Evolutionary conservation across 2,113 vertebrate species (phyloP).

Genomic region (Morone chrysops): DNA sequence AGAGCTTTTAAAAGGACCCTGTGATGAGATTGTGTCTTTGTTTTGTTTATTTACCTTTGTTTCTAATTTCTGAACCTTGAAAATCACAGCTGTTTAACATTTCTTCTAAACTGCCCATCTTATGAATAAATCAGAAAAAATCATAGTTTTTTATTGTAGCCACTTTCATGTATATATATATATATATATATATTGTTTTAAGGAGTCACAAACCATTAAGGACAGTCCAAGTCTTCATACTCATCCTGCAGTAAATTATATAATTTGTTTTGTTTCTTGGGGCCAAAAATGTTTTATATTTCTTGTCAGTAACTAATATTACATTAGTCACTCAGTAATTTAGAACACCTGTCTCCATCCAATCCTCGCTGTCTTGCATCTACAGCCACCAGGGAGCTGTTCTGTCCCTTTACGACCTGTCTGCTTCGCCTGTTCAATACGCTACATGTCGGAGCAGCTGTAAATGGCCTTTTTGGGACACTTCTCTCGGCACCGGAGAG

Average conservation of each 20-base stretch:
- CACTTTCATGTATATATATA: too few relatives aligned
- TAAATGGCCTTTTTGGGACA: conserved; percentile 49
- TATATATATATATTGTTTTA: too few relatives aligned
- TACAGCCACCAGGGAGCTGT: conserved; percentile 27
- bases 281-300: neutral
- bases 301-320: neutral
- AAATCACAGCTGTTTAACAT: neutral
- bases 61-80: neutral
- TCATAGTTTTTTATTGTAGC: too few relatives aligned
- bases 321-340: conserved; percentile 9
- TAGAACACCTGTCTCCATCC: conserved; percentile 23
- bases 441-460: conserved; percentile 45
- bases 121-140: neutral
- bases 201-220: too few relatives aligned
- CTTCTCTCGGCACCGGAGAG: conserved; percentile 9
- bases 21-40: neutral
- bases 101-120: neutral
- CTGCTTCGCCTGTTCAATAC: conserved; percentile 34
- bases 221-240: too few relatives aligned
- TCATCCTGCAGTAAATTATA: too few relatives aligned
- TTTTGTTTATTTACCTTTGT: neutral
- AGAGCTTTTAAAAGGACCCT: neutral
- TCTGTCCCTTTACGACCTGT: conserved; percentile 45
- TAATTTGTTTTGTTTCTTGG: neutral
- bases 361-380: neutral